Conservation (phyloP, 2,888 invertebrate genomes). For the Chymomyza amoena region DNA sequence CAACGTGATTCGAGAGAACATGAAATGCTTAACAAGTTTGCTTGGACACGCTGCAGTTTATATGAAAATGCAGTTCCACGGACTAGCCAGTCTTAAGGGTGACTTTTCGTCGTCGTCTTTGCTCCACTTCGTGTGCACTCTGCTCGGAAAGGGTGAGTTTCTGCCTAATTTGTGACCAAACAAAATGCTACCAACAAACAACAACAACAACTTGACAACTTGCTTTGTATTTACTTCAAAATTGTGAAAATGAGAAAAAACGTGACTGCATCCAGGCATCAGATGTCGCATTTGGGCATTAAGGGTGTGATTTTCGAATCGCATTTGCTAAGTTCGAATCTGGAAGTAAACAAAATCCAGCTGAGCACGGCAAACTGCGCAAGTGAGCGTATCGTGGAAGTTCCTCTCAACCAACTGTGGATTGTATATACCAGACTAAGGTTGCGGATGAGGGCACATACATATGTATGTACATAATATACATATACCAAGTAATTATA, state of each 20-base stretch:
- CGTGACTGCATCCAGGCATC: slow-evolving; percentile 55
- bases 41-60: slow-evolving; percentile 67
- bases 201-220: slow-evolving; percentile 11
- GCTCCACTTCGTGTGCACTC: not conserved
- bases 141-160: not conserved
- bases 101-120: not conserved
- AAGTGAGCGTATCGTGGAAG: slow-evolving; percentile 31
- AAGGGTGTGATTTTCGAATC: slow-evolving; percentile 40
- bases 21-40: slow-evolving; percentile 53
- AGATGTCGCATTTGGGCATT: slow-evolving; percentile 19
- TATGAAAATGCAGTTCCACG: slow-evolving; percentile 53
- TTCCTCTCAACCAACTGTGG: slow-evolving; percentile 64
- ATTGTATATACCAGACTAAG: slow-evolving; percentile 31
- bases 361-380: slow-evolving; percentile 47
- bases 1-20: slow-evolving; percentile 52
- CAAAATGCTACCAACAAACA: slow-evolving; percentile 1
- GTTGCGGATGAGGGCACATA: not conserved
- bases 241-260: slow-evolving; percentile 36
- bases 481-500: not conserved
- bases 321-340: slow-evolving; percentile 42
- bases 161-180: slow-evolving; percentile 31
- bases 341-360: slow-evolving; percentile 68
- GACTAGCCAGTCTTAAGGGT: not conserved
- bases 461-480: not conserved
- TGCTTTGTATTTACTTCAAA: not conserved